Evolutionary conservation across 2,888 invertebrate species (phyloP), one percentile per base, ranked within the genome.

Genomic region (Dysmachus trigonus): DNA sequence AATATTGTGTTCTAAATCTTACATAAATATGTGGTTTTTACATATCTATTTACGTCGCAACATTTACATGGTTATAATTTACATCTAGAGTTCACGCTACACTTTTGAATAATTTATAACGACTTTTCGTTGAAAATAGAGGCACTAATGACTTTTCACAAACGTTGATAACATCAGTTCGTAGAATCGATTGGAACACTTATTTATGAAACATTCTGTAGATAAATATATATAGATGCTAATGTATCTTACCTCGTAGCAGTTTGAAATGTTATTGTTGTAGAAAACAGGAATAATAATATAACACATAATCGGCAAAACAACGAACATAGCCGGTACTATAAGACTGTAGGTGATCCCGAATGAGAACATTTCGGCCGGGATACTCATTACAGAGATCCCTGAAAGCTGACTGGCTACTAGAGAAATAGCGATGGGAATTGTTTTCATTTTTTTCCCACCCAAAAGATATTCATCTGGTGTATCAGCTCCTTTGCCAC

Each of bases 401-500:
- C 93, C 93, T 0, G 93, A 93, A 88, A 93, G 90, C 87, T 93
- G 93, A 88, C 93, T 93, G 18, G 94, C 94, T 87, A 94, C 91
- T 1, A 94, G 90, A 0, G 94, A 94, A 89, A 94, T 93, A n/a
- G 94, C 92, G 73, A 94, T 93, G 0, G 94, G 94, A 88, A 94
- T 92, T 13, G 93, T 91, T 76, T 92, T 91, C 91, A 94, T 92
- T 85, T 91, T 91, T 87, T 92, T 91, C 85, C 93, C 92, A 4
- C 93, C 94, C 89, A 94, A 91, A 41, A 94, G 90, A 89, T 94
- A 94, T 81, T 92, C 88, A 53, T 88, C 88, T 0, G 88, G 86
- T 4, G 88, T 88, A 27, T 91, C 90, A 33, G 87, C 86, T 85
- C 90, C 89, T 86, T 91, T 92, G 81, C 92, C 92, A 88, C 91